A percentile compares a stretch with the other conserved stretches of the same genome.
Evolutionary conservation across 2,113 vertebrate genomes (phyloP).

Genomic region (Melanostigma gelatinosum): DNA sequence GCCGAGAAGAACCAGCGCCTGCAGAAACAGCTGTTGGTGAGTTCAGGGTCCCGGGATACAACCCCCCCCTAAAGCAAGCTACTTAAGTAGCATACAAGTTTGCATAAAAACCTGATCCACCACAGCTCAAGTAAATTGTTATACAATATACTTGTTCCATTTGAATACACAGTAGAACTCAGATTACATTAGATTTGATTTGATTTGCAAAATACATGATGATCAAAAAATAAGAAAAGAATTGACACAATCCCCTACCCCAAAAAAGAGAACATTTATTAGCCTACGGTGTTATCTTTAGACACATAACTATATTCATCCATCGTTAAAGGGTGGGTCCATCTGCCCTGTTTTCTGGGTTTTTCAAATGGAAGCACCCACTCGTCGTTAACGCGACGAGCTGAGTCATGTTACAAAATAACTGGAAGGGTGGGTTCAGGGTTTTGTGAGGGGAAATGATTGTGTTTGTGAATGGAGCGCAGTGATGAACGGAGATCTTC

Average conservation of each 20-base stretch:
- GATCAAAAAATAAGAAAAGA: no score
- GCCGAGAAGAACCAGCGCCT: constrained; percentile 93
- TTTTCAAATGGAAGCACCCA: neutral
- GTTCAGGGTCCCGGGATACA: constrained; percentile 21
- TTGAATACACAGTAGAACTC: neutral
- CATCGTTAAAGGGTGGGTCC: neutral
- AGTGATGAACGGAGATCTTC: neutral
- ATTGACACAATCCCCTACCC: no score
- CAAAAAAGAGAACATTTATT: neutral
- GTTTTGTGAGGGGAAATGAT: neutral
- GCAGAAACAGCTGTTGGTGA: constrained; percentile 91
- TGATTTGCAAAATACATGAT: no score
- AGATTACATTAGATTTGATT: no score
- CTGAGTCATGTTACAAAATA: neutral
- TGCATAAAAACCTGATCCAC: neutral
- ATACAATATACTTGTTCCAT: neutral
- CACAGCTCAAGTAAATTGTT: neutral
- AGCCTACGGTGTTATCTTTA: no score
- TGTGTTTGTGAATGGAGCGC: neutral
- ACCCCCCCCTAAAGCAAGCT: neutral
- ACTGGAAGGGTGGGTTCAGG: neutral
- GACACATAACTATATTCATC: neutral
- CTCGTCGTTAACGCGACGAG: neutral
- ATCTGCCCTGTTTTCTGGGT: neutral
- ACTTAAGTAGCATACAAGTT: neutral